Evolutionary conservation across 2,888 invertebrate species (phyloP), one percentile per base, ranked within the genome.

Genomic region (Mythimna ferrago): DNA sequence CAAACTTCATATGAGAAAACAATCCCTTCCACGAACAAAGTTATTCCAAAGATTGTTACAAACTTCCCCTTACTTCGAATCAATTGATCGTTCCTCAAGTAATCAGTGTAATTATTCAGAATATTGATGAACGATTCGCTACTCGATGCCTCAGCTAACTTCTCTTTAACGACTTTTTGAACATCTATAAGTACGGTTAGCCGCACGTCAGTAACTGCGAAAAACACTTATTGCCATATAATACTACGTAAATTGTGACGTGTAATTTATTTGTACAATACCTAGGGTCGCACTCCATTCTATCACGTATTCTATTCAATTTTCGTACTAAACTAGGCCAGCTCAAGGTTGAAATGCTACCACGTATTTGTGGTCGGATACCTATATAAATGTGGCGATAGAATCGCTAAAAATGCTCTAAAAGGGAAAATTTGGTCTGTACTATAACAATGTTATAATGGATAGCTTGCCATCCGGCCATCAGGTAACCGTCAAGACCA

Each of bases 61-160:
- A 54, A 73, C 61, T 78, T 67, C 2, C 6, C 2, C 56, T 14
- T 38, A 44, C 26, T 78, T 32, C 26, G 16, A 56, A 73, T 80
- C 57, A 80, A 78, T 75, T 63, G 76, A 75, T 80, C 60, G 76
- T 63, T 84, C 73, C 21, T 63, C 65, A 62, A 78, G 73, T 73
- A 57, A 66, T 76, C 70, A 73, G 69, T 57, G 81, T 85, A 82
- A 86, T 88, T 85, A 88, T 72, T 81, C 83, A 85, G 88, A 86
- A 87, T 88, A 87, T 88, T 85, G 85, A 88, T 88, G 88, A 87
- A 70, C 70, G 71, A 72, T 53, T 73, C 71, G 63, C 66, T 77
- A 76, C 73, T 71, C 56, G 80, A 65, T 58, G 75, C 73, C 57
- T 73, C 65, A n/a, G 54, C 73, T 75, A 82, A 78, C 79, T 83